Base-by-base conservation (phyloP, 2,888 invertebrate genomes). In the Zhengitettix transpicula region DNA sequence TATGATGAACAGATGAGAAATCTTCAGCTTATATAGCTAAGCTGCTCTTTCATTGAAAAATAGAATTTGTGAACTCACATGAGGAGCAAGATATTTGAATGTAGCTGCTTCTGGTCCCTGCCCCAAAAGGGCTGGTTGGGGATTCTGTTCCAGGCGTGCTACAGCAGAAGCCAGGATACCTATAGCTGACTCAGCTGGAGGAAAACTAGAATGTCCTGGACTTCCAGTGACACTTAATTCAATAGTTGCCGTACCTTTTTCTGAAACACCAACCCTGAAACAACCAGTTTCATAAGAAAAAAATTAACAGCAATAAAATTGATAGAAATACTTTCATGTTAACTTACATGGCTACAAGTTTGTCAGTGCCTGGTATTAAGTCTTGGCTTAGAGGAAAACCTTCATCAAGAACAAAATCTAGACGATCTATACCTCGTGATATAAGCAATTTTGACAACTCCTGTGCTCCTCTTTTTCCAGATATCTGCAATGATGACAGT, bases 361-460 rank as follows among this genome's bases (percentile, higher is more conserved):
- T 66, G 5, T 67, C 65, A 51, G 75, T 65, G 17, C 74, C 74
- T 17, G 71, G 69, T 9, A 77, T 61, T 16, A 74, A 63, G 10
- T 70, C 70, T 60, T 73, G 69, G 8, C 70, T 53, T 1, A 78
- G 67, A 40, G 73, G 67, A 55, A 72, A 66, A 3, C 78, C 78
- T 68, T 78, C 78, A 66, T 78, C 78, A 15, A 76, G 64, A 10
- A 78, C 65, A 66, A 73, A 78, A 62, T 75, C 74, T 53, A 77
- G 64, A 40, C 69, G 52, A 56, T 64, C 60, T 15, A 68, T 66
- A 42, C 68, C 71, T 61, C 71, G 64, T 0, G 64, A 61, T 59
- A 65, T 56, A 57, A 76, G 65, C 10, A 67, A 51, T 53, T 69
- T 65, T 42, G 71, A 71, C n/a, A 76, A 69, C 47, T 66, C 64